phyloP scores from a whole-genome alignment of 2,113 vertebrate species.

The Pygoscelis antarcticus region DNA sequence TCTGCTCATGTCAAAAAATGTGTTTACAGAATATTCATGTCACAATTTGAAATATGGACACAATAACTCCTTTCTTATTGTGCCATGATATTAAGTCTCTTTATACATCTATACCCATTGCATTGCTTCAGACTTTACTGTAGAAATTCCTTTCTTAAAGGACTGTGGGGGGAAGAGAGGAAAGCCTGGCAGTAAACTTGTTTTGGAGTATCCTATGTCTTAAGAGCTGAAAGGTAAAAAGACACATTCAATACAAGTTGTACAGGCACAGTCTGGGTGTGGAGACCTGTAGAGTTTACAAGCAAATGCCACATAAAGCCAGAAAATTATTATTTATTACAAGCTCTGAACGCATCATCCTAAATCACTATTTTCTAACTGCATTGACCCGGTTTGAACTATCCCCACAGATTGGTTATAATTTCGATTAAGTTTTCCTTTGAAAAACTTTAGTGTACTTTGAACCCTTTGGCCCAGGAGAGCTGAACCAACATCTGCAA shows the following conservation, averaged over 20 bases:
- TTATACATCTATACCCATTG: neutral
- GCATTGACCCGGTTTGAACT: neutral
- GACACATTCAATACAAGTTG: neutral
- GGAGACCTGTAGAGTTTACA: neutral
- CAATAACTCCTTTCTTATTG: neutral
- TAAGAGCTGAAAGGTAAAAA: neutral
- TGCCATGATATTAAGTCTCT: neutral
- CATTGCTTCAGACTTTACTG: neutral
- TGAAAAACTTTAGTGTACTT: neutral
- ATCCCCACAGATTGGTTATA: neutral
- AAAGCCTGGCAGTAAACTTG: neutral
- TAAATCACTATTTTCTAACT: neutral
- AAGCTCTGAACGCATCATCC: neutral
- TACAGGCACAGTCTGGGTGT: neutral
- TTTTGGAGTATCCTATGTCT: neutral
- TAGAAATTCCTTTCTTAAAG: neutral
- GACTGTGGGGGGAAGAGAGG: rapidly evolving
- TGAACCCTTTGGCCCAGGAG: neutral
- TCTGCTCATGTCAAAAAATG: neutral
- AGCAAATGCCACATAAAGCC: neutral
- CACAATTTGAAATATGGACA: neutral
- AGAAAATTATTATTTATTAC: neutral
- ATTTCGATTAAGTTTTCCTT: neutral
- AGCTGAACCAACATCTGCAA: neutral
- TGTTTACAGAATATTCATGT: neutral